phyloP scores from a whole-genome alignment of 2,797 vertebrate genomes.

The Thamnophis elegans region DNA sequence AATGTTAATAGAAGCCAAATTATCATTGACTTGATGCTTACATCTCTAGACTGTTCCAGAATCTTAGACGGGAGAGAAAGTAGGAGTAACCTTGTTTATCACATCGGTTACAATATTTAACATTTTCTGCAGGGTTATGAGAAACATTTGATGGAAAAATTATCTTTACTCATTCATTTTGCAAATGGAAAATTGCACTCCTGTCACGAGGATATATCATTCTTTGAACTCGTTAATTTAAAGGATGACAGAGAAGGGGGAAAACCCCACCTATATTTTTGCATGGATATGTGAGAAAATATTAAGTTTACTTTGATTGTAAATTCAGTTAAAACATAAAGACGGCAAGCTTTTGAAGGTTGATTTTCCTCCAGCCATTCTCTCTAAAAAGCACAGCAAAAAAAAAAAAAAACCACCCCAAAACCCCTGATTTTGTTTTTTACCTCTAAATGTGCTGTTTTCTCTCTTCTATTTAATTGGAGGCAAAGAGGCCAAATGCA shows the following conservation, averaged over 20 bases:
- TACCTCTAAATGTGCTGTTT: background rate
- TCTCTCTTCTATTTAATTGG: conserved; percentile 8
- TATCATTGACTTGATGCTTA: background rate
- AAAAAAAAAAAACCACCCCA: background rate
- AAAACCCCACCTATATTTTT: background rate
- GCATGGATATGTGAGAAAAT: background rate
- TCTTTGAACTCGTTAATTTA: background rate
- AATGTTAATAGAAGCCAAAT: too few relatives aligned
- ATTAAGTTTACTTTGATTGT: background rate
- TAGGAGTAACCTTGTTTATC: background rate
- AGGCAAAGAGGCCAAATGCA: background rate
- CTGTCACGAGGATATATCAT: background rate
- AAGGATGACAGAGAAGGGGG: background rate
- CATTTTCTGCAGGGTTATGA: background rate
- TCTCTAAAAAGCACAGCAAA: background rate
- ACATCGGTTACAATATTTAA: background rate
- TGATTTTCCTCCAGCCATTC: background rate
- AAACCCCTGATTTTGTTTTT: background rate
- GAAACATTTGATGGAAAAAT: background rate
- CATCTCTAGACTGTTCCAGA: background rate
- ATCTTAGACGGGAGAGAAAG: background rate
- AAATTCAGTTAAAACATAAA: background rate
- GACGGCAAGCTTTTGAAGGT: background rate
- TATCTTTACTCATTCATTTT: background rate
- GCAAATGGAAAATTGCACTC: background rate